Conservation (phyloP, 2,888 invertebrate genomes). For the Callimorpha dominula region DNA sequence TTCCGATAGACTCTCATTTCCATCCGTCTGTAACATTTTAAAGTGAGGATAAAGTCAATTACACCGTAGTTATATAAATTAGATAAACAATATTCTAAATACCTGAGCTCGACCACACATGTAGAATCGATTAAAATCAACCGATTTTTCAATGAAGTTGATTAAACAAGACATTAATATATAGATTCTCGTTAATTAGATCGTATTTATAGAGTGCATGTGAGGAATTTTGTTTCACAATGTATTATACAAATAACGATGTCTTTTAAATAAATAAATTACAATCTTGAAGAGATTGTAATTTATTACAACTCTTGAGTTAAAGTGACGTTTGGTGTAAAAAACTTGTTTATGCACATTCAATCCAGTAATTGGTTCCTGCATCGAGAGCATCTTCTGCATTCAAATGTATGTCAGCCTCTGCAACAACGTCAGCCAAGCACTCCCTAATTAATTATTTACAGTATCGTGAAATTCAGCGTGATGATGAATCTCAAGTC, state of each 20-base stretch:
- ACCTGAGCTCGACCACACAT: slow-evolving; percentile 45
- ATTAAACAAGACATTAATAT: slow-evolving; percentile 21
- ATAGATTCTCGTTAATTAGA: slow-evolving; percentile 41
- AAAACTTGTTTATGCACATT: no score
- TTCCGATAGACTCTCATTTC: neutral
- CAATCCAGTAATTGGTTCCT: no score
- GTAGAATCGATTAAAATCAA: slow-evolving; percentile 37
- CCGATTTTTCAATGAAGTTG: slow-evolving; percentile 34
- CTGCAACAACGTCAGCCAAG: no score
- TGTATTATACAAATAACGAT: neutral
- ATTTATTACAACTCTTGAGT: no score
- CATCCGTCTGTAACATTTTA: neutral
- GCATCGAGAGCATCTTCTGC: no score
- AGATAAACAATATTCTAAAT: slow-evolving; percentile 6
- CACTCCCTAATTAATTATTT: neutral
- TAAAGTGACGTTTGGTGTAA: no score
- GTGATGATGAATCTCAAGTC: neutral
- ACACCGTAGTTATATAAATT: neutral
- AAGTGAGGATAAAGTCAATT: neutral
- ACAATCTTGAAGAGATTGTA: no score
- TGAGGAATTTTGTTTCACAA: neutral
- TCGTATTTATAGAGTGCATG: slow-evolving; percentile 13
- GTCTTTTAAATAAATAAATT: no score
- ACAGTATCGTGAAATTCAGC: neutral
- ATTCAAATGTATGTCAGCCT: no score